Evolutionary conservation across 1,140 invertebrate genomes (phyloP).

Genomic region (Caligus rogercresseyi): DNA sequence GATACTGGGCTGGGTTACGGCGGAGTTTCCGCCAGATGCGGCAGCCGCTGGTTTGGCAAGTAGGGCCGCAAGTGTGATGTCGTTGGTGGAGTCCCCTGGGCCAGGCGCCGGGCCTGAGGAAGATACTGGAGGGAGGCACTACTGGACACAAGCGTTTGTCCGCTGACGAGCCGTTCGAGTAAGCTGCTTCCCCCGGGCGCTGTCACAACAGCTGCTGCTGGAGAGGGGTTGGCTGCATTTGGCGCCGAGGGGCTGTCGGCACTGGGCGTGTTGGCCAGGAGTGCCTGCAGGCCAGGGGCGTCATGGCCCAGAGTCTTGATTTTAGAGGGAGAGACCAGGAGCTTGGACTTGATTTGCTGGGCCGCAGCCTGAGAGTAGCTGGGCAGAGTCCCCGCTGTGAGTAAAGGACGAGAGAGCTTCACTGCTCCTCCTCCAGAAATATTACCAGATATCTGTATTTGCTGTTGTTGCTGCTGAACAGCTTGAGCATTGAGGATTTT

Average conservation of each 20-base stretch:
- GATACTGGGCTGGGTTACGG: background rate
- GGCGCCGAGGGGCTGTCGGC: background rate
- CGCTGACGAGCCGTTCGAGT: conserved; percentile 9
- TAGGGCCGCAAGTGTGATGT: conserved; percentile 14
- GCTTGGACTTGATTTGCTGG: background rate
- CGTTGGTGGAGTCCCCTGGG: background rate
- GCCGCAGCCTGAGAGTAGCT: conserved; percentile 15
- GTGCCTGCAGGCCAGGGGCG: background rate
- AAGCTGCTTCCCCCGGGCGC: background rate
- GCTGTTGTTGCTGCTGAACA: background rate
- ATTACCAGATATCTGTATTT: too few relatives aligned
- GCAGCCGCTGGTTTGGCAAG: conserved; percentile 7
- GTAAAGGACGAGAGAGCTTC: conserved; percentile 8
- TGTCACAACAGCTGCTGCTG: conserved; percentile 1
- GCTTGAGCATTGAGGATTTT: conserved; percentile 14
- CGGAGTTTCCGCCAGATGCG: background rate
- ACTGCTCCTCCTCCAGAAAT: background rate
- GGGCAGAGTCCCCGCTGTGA: background rate
- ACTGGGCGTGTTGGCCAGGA: conserved; percentile 6
- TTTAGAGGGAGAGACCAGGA: background rate
- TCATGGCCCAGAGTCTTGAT: background rate
- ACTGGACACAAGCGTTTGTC: background rate
- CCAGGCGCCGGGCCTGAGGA: background rate
- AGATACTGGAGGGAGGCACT: background rate
- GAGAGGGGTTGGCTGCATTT: background rate